Base-by-base conservation (phyloP, 37 sponge, comb jelly and placozoan species). In the Hormiphora californensis region DNA sequence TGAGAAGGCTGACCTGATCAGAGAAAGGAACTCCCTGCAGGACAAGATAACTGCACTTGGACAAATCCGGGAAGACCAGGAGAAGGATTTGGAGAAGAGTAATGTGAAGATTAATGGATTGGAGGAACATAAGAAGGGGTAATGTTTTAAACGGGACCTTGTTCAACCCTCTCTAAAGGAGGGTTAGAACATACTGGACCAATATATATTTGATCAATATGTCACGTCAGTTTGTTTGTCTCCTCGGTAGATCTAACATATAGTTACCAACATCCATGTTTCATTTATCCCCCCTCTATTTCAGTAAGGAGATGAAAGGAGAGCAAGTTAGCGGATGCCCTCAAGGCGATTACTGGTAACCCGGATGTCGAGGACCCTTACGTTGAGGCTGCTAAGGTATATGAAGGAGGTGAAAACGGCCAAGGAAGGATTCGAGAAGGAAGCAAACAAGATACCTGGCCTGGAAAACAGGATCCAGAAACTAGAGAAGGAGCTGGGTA, bases 231-330 rank as follows among this genome's bases (percentile, higher is more conserved):
- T n/a, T n/a, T n/a, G n/a, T n/a, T n/a, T n/a, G n/a, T n/a, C n/a
- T n/a, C n/a, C n/a, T n/a, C n/a, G n/a, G n/a, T n/a, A n/a, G n/a
- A n/a, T n/a, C n/a, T n/a, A n/a, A n/a, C n/a, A n/a, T n/a, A n/a
- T n/a, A n/a, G n/a, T n/a, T n/a, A n/a, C n/a, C n/a, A n/a, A n/a
- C n/a, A n/a, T n/a, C n/a, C n/a, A n/a, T n/a, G n/a, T n/a, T n/a
- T n/a, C n/a, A n/a, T n/a, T n/a, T n/a, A 8, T 46, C 51, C 51
- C 12, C 11, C 8, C 51, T 46, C 21, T 57, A 8, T 40, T n/a
- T 39, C 81, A 73, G 81, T 25, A 73, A 73, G 46, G 81, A 73
- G 38, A 41, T 28, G n/a, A 73, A n/a, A 73, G 27, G 81, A 73
- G 44, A 36, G 8, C 9, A 73, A 73, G 38, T 41, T 73, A 33